phyloP scores from a whole-genome alignment of 2,888 invertebrate species.

The Rugalucina vietnamica region DNA sequence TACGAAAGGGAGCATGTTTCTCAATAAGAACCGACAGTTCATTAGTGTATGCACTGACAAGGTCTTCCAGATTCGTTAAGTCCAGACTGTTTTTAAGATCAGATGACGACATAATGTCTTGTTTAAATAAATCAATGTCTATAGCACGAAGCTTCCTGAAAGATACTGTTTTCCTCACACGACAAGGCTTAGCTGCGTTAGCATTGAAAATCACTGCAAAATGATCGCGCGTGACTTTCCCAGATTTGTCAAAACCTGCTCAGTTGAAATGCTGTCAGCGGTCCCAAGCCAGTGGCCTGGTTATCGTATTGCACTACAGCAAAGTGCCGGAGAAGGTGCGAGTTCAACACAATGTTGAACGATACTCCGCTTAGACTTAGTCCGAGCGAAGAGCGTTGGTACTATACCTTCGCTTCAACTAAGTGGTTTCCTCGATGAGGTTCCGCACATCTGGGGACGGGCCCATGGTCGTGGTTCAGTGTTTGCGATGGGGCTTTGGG shows the following conservation, averaged over 20 bases:
- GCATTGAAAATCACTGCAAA: slow-evolving; percentile 38
- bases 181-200: slow-evolving; percentile 20
- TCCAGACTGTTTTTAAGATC: neutral
- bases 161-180: slow-evolving; percentile 37
- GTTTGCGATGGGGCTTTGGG: too few species aligned
- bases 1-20: slow-evolving; percentile 9
- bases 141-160: slow-evolving; percentile 31
- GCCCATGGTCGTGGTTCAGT: too few species aligned
- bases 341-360: too few species aligned
- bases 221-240: slow-evolving; percentile 41
- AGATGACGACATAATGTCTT: neutral
- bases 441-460: too few species aligned
- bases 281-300: too few species aligned
- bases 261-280: too few species aligned
- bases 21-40: slow-evolving; percentile 11
- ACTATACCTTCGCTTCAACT: too few species aligned
- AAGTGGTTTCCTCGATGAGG: too few species aligned
- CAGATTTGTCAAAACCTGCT: slow-evolving; percentile 30
- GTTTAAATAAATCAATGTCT: slow-evolving; percentile 23
- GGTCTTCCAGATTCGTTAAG: neutral
- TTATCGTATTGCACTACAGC: too few species aligned
- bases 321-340: too few species aligned
- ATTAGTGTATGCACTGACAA: slow-evolving; percentile 10
- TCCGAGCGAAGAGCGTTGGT: too few species aligned
- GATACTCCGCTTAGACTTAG: too few species aligned